Conservation (phyloP, 1,140 invertebrate genomes). For the Galleria mellonella region DNA sequence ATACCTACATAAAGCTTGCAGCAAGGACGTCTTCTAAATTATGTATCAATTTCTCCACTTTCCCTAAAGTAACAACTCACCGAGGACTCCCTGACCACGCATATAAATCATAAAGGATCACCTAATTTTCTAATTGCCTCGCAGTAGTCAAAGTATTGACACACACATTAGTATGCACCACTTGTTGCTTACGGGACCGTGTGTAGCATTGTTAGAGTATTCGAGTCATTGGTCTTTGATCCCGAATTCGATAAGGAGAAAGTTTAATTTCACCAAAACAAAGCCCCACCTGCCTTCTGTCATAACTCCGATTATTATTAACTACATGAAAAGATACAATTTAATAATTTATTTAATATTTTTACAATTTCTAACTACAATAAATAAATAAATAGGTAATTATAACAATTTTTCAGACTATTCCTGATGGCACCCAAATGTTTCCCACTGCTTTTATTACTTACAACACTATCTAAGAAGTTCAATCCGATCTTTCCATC, state of each 20-base stretch:
- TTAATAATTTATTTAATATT: background rate
- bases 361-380: constrained; percentile 2
- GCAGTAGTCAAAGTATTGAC: constrained; percentile 11
- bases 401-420: constrained; percentile 16
- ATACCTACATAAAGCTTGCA: too few species aligned
- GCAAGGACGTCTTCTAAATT: background rate
- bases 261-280: constrained; percentile 54
- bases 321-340: too few species aligned
- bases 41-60: constrained; percentile 14
- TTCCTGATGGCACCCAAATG: constrained; percentile 18
- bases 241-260: constrained; percentile 48
- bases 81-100: constrained; percentile 2
- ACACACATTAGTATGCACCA: constrained; percentile 43
- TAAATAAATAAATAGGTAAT: constrained; percentile 13
- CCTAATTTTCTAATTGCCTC: constrained; percentile 35
- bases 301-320: background rate
- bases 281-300: background rate
- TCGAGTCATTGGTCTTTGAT: constrained; percentile 36
- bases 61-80: constrained; percentile 5
- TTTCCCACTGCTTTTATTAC: too few species aligned
- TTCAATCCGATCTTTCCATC: too few species aligned
- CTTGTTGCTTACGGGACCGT: constrained; percentile 34
- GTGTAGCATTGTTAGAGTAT: constrained; percentile 42
- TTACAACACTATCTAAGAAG: too few species aligned
- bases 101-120: constrained; percentile 14